These are phyloP conservation scores for Cremastinae sp. DNA, from an alignment of 2,888 invertebrate species.

Conservation along the genomic window DNA sequence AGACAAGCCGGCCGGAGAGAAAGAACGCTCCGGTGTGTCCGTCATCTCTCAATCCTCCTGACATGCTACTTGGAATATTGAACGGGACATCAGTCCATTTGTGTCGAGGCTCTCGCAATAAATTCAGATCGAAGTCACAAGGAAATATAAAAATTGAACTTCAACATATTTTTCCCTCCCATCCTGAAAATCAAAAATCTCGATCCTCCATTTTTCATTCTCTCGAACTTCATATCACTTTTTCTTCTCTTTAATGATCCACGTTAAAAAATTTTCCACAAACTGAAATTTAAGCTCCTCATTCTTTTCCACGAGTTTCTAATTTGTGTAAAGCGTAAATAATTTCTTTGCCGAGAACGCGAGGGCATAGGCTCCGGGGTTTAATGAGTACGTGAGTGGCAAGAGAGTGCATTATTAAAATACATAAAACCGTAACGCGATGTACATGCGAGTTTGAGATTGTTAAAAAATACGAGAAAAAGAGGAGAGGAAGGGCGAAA, in stretches of 20 bases:
- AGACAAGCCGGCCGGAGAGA: constrained; percentile 4
- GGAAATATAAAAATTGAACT: too few relatives aligned
- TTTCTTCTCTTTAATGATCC: too few relatives aligned
- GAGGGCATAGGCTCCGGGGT: background rate
- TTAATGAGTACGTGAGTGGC: constrained; percentile 34
- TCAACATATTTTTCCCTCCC: constrained; percentile 17
- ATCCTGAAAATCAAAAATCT: background rate
- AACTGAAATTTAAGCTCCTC: too few relatives aligned
- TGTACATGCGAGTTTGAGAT: constrained; percentile 12
- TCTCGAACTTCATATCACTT: background rate
- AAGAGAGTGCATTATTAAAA: constrained; percentile 35
- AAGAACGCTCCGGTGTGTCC: constrained; percentile 32
- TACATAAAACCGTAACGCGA: constrained; percentile 26
- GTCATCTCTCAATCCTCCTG: constrained; percentile 55
- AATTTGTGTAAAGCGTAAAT: too few relatives aligned
- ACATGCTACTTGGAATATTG: constrained; percentile 53
- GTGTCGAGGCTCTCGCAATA: constrained; percentile 44
- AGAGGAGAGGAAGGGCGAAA: constrained; percentile 9
- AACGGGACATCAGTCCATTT: constrained; percentile 57
- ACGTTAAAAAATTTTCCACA: too few relatives aligned
- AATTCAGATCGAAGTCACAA: constrained; percentile 32
- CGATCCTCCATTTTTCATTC: background rate
- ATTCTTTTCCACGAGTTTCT: too few relatives aligned
- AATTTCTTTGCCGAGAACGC: background rate
- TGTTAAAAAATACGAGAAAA: background rate